These are phyloP conservation scores for Mellivora capensis DNA, from an alignment of 2,113 vertebrate genomes.

Conservation along the genomic window DNA sequence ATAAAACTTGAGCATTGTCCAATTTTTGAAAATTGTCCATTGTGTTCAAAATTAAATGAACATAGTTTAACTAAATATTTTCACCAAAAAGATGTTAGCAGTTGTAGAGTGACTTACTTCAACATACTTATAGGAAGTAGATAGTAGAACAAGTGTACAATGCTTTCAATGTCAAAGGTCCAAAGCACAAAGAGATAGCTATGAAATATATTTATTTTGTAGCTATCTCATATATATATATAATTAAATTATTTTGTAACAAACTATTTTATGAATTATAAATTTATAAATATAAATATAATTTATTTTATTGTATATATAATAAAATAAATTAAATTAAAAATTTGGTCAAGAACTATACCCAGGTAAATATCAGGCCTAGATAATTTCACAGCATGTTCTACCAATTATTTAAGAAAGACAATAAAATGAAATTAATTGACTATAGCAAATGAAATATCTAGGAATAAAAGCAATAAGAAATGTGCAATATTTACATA, in stretches of 20 bases:
- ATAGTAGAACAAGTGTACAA: background rate
- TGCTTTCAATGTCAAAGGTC: background rate
- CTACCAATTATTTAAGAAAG: background rate
- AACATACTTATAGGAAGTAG: background rate
- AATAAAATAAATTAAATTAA: background rate
- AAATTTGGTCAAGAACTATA: background rate
- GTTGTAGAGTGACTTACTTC: background rate
- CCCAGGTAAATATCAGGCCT: background rate
- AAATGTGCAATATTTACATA: background rate
- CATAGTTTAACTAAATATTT: background rate
- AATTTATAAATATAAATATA: no score
- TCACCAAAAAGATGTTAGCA: background rate
- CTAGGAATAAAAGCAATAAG: background rate
- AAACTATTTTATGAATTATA: no score
- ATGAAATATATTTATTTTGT: no score
- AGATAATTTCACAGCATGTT: background rate
- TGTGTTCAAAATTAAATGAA: background rate
- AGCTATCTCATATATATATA: no score
- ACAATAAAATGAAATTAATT: background rate
- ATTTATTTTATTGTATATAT: background rate
- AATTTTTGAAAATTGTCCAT: background rate
- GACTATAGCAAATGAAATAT: background rate
- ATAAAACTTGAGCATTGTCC: background rate
- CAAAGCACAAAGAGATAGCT: background rate
- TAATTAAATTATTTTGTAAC: no score